phyloP scores from a whole-genome alignment of 1,140 invertebrate species.

The Drosophila orosa region DNA sequence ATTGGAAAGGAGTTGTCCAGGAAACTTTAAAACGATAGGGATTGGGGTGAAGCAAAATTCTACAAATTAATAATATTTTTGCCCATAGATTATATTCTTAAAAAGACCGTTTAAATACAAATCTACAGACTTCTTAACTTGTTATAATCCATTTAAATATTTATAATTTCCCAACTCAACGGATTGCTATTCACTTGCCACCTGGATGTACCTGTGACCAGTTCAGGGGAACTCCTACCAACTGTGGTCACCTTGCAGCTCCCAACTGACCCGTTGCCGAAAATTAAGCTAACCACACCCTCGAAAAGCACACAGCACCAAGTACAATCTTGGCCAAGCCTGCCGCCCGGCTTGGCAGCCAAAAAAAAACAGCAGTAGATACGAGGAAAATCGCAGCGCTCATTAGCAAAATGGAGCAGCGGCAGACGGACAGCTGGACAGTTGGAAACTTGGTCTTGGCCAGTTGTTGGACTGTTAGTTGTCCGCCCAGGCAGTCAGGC shows the following conservation, averaged over 20 bases:
- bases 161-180: neutral
- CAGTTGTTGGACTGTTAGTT: constrained; percentile 7
- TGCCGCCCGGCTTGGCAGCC: constrained; percentile 19
- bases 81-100: no score
- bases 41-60: no score
- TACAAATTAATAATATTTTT: no score
- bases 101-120: neutral
- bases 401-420: constrained; percentile 71
- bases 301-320: constrained; percentile 25
- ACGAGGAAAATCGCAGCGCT: constrained; percentile 53
- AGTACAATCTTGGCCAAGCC: constrained; percentile 50
- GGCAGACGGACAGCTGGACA: constrained; percentile 37
- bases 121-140: neutral
- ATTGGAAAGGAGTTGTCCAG: no score
- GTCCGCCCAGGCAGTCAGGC: constrained; percentile 36
- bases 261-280: constrained; percentile 15
- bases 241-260: constrained; percentile 26
- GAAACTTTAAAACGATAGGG: no score
- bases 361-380: constrained; percentile 16
- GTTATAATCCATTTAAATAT: neutral
- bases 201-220: constrained; percentile 6
- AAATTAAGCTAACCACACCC: constrained; percentile 42
- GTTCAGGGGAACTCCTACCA: neutral
- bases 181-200: neutral
- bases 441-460: constrained; percentile 12